phyloP scores from a whole-genome alignment of 2,888 invertebrate genomes.

The Ethmia dodecea region DNA sequence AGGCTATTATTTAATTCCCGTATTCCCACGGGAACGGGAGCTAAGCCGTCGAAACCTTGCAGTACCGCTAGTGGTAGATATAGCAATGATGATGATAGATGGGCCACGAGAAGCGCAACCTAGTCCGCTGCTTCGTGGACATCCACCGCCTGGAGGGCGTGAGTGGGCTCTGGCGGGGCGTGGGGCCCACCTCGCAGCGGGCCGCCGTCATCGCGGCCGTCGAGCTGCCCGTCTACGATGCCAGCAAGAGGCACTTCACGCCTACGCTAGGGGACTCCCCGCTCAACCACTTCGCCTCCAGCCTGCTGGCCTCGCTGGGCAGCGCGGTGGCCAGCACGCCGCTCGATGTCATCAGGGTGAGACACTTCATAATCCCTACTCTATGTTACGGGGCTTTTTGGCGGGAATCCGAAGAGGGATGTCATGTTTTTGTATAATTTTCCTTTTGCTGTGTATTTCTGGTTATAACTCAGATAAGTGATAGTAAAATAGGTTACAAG shows the following conservation, averaged over 20 bases:
- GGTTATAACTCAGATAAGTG: too few species aligned
- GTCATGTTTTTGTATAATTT: too few species aligned
- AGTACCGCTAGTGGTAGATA: not conserved
- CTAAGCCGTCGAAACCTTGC: too few species aligned
- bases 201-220: slow-evolving; percentile 96
- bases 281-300: slow-evolving; percentile 92
- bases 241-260: slow-evolving; percentile 86
- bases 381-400: too few species aligned
- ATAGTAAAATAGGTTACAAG: too few species aligned
- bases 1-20: too few species aligned
- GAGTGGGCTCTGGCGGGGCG: slow-evolving; percentile 94
- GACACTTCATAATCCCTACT: too few species aligned
- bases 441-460: too few species aligned
- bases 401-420: too few species aligned
- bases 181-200: slow-evolving; percentile 94
- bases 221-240: slow-evolving; percentile 95
- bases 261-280: slow-evolving; percentile 86
- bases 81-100: slow-evolving; percentile 40
- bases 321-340: slow-evolving; percentile 97
- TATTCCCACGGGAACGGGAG: too few species aligned
- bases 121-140: slow-evolving; percentile 88
- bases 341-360: slow-evolving; percentile 93
- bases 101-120: slow-evolving; percentile 76
- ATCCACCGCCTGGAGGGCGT: slow-evolving; percentile 91
- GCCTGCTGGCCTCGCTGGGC: slow-evolving; percentile 93